phyloP scores from a whole-genome alignment of 2,888 invertebrate species.

The Rotaria socialis region DNA sequence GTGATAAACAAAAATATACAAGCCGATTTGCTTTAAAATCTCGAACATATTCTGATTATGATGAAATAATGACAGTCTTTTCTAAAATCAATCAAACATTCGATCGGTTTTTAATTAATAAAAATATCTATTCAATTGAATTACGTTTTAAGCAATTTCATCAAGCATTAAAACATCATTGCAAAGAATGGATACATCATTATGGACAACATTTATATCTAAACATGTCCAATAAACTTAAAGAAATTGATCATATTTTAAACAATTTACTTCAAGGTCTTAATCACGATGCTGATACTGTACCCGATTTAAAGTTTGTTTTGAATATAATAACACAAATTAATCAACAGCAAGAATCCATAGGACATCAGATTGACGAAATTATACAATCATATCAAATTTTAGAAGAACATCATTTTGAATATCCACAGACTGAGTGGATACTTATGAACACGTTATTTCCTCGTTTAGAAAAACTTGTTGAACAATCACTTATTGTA shows the following conservation, averaged over 20 bases:
- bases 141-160: constrained; percentile 21
- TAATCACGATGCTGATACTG: constrained; percentile 7
- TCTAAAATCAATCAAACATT: not conserved
- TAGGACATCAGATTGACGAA: not conserved
- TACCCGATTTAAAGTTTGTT: constrained; percentile 29
- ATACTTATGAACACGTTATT: not conserved
- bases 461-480: not conserved
- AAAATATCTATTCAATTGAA: constrained; percentile 17
- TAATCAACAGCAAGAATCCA: not conserved
- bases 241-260: not conserved
- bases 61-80: not conserved
- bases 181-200: not conserved
- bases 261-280: not conserved
- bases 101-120: not conserved
- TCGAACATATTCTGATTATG: constrained; percentile 15
- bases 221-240: not conserved
- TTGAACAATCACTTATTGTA: not conserved
- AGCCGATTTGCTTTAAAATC: not conserved
- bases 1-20: not conserved
- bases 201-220: constrained; percentile 7
- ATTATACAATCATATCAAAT: constrained; percentile 5
- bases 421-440: not conserved
- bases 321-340: not conserved
- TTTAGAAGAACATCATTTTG: not conserved
- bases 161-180: constrained; percentile 34